These are phyloP conservation scores for Gastracanthus pulcherrimus DNA, from an alignment of 2,888 invertebrate species.

Conservation along the genomic window DNA sequence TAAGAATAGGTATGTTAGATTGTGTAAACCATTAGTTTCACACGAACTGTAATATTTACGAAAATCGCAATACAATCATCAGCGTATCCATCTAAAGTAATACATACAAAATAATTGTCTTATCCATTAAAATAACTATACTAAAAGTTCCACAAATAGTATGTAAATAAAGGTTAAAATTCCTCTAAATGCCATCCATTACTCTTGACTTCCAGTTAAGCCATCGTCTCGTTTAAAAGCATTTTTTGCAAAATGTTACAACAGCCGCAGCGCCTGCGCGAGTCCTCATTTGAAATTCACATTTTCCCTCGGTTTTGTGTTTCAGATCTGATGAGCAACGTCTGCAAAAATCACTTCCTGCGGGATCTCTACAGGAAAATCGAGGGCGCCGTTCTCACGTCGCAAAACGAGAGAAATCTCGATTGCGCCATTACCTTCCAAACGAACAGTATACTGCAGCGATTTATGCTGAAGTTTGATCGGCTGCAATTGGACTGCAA, in stretches of 20 bases:
- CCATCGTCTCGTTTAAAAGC: too few species aligned
- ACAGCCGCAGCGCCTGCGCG: neutral
- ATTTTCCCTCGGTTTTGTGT: constrained; percentile 63
- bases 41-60: too few species aligned
- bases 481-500: constrained; percentile 95
- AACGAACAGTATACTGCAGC: constrained; percentile 95
- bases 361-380: constrained; percentile 93
- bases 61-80: too few species aligned
- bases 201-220: too few species aligned
- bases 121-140: too few species aligned
- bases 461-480: constrained; percentile 96
- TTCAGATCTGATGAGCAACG: constrained; percentile 92
- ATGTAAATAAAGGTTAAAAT: neutral
- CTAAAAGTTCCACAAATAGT: too few species aligned
- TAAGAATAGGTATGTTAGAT: too few species aligned
- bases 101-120: too few species aligned
- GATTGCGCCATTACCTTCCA: constrained; percentile 96
- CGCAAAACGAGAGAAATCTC: constrained; percentile 93
- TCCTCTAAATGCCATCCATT: neutral
- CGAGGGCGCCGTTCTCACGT: constrained; percentile 93
- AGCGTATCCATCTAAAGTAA: too few species aligned
- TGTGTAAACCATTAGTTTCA: too few species aligned
- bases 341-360: constrained; percentile 94
- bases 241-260: too few species aligned
- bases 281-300: constrained; percentile 27